Base-by-base conservation (phyloP, 2,797 vertebrate species). In the Urophycis tenuis region DNA sequence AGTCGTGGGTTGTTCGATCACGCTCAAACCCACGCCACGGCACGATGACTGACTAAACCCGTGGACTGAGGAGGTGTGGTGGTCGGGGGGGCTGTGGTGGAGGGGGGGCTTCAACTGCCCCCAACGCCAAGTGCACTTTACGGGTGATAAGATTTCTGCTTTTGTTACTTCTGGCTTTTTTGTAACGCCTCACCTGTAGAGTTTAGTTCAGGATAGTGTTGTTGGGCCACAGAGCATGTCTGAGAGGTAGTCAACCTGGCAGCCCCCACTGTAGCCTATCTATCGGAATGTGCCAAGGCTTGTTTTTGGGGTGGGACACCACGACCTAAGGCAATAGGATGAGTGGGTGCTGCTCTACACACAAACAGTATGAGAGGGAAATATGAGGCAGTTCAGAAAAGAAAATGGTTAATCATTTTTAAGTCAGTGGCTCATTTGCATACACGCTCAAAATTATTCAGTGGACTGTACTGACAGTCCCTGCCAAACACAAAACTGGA, bases 301-400 rank as follows among this genome's bases (percentile, higher is more conserved):
- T 94, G 94, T 91, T 92, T 92, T 87, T 71, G 91, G 93, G 93
- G 92, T 94, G 93, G 94, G 93, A 94, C 93, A 91, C 84, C 83
- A 93, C 93, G 93, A 94, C 94, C 93, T 93, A 89, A 93, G 93
- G 94, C 94, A 89, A 82, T 88, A 88, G 89, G 89, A 92, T 91
- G 92, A 92, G 92, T 93, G 93, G 92, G 93, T 94, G 92, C 85
- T 85, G 91, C 92, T 92, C 77, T 30, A 81, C 85, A 89, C 79
- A 36, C 81, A 84, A 45, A 11, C 3, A 3, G n/a, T n/a, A 2
- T 1, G 53, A 25, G 53, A 64, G 53, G 25, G 53, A 64, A 64
- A 25, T 29, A 12, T 9, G 53, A 25, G 53, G n/a, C 53, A 25
- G 53, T 64, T 64, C 9, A 64, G n/a, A 29, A 29, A n/a, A n/a